A percentile compares a stretch with the other conserved stretches of the same genome.
Conservation (phyloP, 2,888 invertebrate species). For the Epirrhoe alternata region DNA sequence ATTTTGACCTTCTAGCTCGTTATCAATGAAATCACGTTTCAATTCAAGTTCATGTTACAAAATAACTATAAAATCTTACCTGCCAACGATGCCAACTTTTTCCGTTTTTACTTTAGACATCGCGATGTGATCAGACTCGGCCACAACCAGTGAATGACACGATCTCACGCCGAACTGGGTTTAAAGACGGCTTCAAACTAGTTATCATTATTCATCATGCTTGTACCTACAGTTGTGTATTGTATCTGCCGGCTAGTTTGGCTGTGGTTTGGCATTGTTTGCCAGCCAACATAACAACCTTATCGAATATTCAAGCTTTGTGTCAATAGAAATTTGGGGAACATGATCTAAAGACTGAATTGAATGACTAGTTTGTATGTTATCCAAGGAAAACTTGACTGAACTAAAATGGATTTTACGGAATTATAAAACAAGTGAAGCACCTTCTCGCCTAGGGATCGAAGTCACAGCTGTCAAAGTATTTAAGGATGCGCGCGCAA, state of each 20-base stretch:
- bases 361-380: background rate
- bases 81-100: constrained; percentile 91
- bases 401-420: too few relatives aligned
- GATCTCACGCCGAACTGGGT: constrained; percentile 39
- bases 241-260: background rate
- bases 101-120: constrained; percentile 81
- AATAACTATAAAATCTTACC: constrained; percentile 75
- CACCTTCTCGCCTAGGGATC: background rate
- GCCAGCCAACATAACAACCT: background rate
- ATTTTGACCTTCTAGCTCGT: constrained; percentile 13
- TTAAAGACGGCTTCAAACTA: constrained; percentile 53
- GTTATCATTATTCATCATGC: constrained; percentile 47
- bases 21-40: constrained; percentile 26
- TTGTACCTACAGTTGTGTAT: background rate
- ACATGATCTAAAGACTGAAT: background rate
- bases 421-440: too few relatives aligned
- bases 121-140: constrained; percentile 45
- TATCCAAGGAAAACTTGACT: too few relatives aligned
- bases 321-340: background rate
- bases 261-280: background rate
- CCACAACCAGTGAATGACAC: constrained; percentile 57
- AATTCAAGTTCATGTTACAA: constrained; percentile 19
- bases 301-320: background rate
- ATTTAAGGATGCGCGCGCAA: constrained; percentile 20
- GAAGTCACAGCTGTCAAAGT: background rate